Evolutionary conservation across 1,140 invertebrate species (phyloP).

Genomic region (Wiebesia pumilae): DNA sequence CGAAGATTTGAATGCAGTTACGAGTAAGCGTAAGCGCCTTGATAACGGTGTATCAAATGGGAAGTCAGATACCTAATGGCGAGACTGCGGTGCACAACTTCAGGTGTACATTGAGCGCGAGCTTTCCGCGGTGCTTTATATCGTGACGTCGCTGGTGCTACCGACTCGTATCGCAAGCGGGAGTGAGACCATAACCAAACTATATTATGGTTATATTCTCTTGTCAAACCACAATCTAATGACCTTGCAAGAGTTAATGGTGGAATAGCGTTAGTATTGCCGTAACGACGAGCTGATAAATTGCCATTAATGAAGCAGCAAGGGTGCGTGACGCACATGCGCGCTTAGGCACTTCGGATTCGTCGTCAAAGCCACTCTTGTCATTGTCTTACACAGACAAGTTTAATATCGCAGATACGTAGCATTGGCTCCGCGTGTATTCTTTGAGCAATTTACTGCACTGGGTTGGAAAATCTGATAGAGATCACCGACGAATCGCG

Average conservation of each 20-base stretch:
- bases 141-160: neutral
- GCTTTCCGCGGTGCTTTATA: neutral
- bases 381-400: neutral
- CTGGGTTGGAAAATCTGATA: neutral
- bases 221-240: constrained; percentile 72
- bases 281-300: constrained; percentile 69
- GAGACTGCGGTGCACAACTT: neutral
- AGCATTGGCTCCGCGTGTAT: neutral
- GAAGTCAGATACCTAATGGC: neutral
- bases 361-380: neutral
- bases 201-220: constrained; percentile 71
- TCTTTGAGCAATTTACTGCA: neutral
- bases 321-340: neutral
- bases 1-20: neutral
- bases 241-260: constrained; percentile 71
- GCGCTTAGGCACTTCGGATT: neutral
- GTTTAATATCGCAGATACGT: neutral
- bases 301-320: constrained; percentile 70
- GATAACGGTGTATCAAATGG: constrained; percentile 16
- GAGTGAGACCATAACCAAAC: constrained; percentile 66
- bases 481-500: neutral
- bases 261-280: constrained; percentile 42
- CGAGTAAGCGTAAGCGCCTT: constrained; percentile 1
- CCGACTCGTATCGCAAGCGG: neutral
- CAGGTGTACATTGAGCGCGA: neutral